Percentiles rank a stretch among this genome's conserved stretches.
phyloP scores from a whole-genome alignment of 2,888 invertebrate species.

The Cepaea hortensis region DNA sequence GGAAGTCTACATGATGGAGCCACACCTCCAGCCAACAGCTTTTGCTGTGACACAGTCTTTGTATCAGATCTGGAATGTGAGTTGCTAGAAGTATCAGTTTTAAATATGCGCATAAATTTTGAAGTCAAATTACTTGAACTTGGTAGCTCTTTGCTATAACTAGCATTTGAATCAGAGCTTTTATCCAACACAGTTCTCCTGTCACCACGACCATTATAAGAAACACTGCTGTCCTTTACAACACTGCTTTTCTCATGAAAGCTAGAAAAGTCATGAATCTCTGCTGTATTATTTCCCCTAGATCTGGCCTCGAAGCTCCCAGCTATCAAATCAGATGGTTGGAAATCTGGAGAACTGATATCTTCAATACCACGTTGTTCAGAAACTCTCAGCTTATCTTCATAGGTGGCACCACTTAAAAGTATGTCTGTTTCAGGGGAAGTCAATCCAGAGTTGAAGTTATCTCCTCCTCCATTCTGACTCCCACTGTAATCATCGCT shows the following conservation, averaged over 20 bases:
- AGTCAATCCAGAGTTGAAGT: conserved; percentile 28
- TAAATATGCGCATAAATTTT: conserved; percentile 20
- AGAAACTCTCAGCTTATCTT: conserved; percentile 5
- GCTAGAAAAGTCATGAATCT: conserved; percentile 3
- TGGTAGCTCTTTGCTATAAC: background rate
- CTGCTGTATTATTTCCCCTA: background rate
- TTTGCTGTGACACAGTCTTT: background rate
- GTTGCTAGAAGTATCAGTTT: background rate
- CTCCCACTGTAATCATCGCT: conserved; percentile 67
- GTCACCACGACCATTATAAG: background rate
- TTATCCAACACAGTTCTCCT: background rate
- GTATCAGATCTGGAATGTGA: conserved; percentile 4
- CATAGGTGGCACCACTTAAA: conserved; percentile 32
- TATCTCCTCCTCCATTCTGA: conserved; percentile 56
- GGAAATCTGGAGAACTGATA: conserved; percentile 59
- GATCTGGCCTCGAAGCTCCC: background rate
- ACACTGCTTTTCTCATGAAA: background rate
- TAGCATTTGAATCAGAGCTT: background rate
- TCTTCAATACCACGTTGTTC: conserved; percentile 62
- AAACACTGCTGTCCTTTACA: background rate
- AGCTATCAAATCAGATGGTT: background rate
- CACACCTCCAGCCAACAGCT: background rate
- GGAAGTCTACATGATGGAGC: background rate
- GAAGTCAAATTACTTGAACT: conserved; percentile 1
- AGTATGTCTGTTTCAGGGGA: conserved; percentile 50